A percentile compares a stretch with the other conserved stretches of the same genome.
These are phyloP conservation scores for Pyrgus malvae DNA, from an alignment of 2,888 invertebrate genomes.

Conservation along the genomic window DNA sequence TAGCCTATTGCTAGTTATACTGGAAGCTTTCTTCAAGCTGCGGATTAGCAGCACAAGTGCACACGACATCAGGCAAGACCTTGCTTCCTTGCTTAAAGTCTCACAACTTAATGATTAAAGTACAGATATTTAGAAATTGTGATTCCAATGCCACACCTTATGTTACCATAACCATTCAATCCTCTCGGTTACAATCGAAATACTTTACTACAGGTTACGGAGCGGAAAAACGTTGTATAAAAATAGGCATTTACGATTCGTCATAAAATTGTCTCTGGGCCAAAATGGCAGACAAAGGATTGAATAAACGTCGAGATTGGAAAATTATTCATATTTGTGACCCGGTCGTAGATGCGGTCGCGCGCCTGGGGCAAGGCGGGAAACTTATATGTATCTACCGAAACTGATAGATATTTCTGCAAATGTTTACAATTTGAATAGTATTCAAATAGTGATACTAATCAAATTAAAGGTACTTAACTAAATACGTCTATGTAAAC, in stretches of 20 bases:
- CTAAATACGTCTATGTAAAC: no score
- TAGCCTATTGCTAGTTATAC: no score
- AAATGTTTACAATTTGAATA: conserved; percentile 51
- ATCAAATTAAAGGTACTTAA: no score
- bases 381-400: conserved; percentile 33
- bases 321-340: conserved; percentile 72
- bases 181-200: background rate
- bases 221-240: conserved; percentile 22
- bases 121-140: no score
- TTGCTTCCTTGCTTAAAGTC: no score
- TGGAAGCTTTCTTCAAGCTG: no score
- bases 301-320: conserved; percentile 62
- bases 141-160: no score
- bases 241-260: conserved; percentile 50
- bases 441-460: conserved; percentile 28
- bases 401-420: conserved; percentile 41
- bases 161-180: background rate
- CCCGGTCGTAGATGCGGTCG: conserved; percentile 42
- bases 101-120: no score
- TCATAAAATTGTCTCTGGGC: conserved; percentile 55
- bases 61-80: no score
- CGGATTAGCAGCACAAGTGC: no score
- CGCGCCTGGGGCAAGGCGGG: conserved; percentile 27
- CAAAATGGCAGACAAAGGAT: conserved; percentile 57
- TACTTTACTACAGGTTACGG: conserved; percentile 1